phyloP scores from a whole-genome alignment of 2,797 vertebrate genomes.

The Manis crassicaudata region DNA sequence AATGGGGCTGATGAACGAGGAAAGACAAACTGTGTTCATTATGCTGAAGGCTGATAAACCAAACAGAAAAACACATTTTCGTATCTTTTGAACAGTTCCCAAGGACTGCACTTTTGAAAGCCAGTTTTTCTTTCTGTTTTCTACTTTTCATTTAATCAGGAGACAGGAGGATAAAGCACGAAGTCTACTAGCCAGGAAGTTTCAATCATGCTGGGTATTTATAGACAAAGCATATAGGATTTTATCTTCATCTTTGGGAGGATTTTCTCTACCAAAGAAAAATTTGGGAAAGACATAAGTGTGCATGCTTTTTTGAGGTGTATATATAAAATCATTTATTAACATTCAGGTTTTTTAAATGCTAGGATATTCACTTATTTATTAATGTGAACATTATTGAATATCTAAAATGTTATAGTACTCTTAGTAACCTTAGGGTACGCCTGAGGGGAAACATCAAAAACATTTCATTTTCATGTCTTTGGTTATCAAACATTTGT shows the following conservation, averaged over 20 bases:
- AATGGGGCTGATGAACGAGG: background rate
- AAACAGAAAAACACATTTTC: background rate
- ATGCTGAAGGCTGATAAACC: background rate
- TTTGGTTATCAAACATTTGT: background rate
- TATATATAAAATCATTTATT: background rate
- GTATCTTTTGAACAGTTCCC: background rate
- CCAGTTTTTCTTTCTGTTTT: background rate
- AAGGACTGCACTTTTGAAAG: background rate
- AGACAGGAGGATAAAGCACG: rapidly evolving
- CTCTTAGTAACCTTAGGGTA: background rate
- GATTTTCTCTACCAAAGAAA: background rate
- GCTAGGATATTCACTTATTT: background rate
- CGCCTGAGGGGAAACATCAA: background rate
- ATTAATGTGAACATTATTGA: background rate
- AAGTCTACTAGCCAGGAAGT: background rate
- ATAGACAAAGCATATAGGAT: background rate
- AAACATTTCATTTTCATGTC: background rate
- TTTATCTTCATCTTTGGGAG: background rate
- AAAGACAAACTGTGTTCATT: background rate
- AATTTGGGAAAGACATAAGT: background rate
- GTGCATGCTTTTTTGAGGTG: background rate
- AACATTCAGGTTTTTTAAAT: background rate
- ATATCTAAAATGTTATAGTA: background rate
- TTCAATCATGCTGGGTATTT: background rate
- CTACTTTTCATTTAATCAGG: background rate